These are phyloP conservation scores for Micromesistius poutassou DNA, from an alignment of 2,797 vertebrate genomes.

Conservation along the genomic window DNA sequence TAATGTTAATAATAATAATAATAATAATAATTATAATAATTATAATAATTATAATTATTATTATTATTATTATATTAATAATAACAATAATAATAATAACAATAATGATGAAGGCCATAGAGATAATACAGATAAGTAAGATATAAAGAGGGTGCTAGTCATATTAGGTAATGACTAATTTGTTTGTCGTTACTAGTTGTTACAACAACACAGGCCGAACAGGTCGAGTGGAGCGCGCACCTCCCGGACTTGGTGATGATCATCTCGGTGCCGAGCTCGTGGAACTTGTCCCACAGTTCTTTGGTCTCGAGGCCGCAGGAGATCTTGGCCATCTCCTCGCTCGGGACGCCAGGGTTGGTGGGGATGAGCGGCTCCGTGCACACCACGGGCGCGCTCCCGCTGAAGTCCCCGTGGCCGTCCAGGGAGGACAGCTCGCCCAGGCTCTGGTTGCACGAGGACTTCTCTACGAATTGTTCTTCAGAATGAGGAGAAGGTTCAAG, in stretches of 20 bases:
- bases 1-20: background rate
- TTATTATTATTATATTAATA: background rate
- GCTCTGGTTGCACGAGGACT: constrained; percentile 86
- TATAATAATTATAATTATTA: background rate
- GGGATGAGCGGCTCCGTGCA: constrained; percentile 96
- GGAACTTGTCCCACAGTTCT: constrained; percentile 98
- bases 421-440: constrained; percentile 82
- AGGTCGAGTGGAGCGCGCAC: constrained; percentile 58
- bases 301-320: constrained; percentile 95
- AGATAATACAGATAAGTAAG: background rate
- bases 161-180: background rate
- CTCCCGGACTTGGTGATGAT: constrained; percentile 98
- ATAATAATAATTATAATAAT: background rate
- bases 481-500: background rate
- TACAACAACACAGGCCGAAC: background rate
- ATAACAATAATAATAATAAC: background rate
- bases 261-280: constrained; percentile 97
- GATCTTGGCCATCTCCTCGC: constrained; percentile 98
- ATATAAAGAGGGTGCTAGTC: background rate
- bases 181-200: too few species aligned
- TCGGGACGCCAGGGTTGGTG: constrained; percentile 86
- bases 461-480: constrained; percentile 95
- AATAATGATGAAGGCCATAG: background rate
- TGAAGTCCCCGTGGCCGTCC: constrained; percentile 82
- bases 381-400: constrained; percentile 61